Conservation (phyloP, 1,140 invertebrate genomes). For the Drosophila ficusphila region DNA sequence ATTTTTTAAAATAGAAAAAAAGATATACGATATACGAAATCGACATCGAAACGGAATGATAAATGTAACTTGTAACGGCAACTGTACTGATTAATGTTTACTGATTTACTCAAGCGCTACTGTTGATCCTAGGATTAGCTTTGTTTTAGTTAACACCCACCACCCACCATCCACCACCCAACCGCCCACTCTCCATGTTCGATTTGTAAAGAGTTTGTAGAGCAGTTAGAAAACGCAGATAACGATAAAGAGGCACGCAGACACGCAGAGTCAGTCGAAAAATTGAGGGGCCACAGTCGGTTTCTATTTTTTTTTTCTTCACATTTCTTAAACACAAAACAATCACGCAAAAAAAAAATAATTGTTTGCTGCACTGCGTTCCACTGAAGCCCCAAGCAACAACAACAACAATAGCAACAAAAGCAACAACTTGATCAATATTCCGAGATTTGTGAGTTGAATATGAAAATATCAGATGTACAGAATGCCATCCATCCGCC, state of each 20-base stretch:
- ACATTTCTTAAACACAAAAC: conserved; percentile 19
- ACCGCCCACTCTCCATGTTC: not conserved
- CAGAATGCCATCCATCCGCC: conserved; percentile 34
- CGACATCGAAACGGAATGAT: conserved; percentile 31
- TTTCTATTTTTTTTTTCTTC: conserved; percentile 44
- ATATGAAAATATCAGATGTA: conserved; percentile 40
- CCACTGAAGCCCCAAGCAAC: conserved; percentile 32
- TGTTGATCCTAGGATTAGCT: conserved; percentile 56
- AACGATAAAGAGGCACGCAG: not conserved
- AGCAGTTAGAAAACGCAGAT: conserved; percentile 4
- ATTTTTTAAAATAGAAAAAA: not conserved
- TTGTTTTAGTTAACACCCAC: conserved; percentile 14
- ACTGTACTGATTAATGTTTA: conserved; percentile 71
- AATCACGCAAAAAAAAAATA: conserved; percentile 4
- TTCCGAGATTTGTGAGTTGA: conserved; percentile 66
- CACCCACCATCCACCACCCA: not conserved
- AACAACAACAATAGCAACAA: conserved; percentile 32
- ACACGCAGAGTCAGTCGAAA: not conserved
- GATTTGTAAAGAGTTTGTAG: not conserved
- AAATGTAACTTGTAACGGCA: conserved; percentile 45
- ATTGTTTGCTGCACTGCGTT: conserved; percentile 61
- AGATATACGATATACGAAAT: conserved; percentile 7
- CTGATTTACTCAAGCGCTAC: conserved; percentile 38
- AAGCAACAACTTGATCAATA: conserved; percentile 35
- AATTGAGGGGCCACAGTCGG: conserved; percentile 67